Conservation (phyloP, 1,140 invertebrate genomes). For the Maniola jurtina region DNA sequence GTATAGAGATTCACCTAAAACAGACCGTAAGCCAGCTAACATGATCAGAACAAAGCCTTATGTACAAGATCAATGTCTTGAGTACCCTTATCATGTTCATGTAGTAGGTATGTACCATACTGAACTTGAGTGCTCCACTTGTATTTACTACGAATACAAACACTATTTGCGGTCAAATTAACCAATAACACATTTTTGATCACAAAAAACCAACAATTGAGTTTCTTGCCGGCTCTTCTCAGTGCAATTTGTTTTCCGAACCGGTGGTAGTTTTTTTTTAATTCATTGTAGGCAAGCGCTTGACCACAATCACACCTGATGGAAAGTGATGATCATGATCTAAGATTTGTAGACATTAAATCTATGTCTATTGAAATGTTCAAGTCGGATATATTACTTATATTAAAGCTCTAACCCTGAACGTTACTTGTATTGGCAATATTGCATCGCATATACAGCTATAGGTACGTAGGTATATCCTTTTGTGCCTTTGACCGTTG, state of each 20-base stretch:
- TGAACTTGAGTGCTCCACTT: neutral
- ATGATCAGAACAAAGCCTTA: constrained; percentile 56
- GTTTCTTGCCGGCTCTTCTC: too few relatives aligned
- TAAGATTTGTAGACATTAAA: too few relatives aligned
- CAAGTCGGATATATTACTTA: neutral
- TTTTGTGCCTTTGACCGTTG: constrained; percentile 56
- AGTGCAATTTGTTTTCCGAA: too few relatives aligned
- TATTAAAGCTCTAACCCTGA: constrained; percentile 3
- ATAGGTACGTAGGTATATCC: constrained; percentile 6
- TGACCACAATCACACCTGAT: too few relatives aligned
- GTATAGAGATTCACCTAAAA: too few relatives aligned
- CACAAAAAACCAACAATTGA: too few relatives aligned
- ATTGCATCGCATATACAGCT: neutral
- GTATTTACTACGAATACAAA: neutral
- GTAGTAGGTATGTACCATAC: neutral
- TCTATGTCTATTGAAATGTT: neutral
- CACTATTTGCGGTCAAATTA: neutral
- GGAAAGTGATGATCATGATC: too few relatives aligned
- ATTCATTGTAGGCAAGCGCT: too few relatives aligned
- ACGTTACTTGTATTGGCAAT: constrained; percentile 12
- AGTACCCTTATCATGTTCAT: constrained; percentile 15
- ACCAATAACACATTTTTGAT: neutral
- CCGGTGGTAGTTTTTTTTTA: too few relatives aligned
- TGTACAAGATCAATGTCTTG: constrained; percentile 58
- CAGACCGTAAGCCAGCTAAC: neutral